Evolutionary conservation across 2,797 vertebrate genomes (phyloP).

Genomic region (Spinibarbus caldwelli): DNA sequence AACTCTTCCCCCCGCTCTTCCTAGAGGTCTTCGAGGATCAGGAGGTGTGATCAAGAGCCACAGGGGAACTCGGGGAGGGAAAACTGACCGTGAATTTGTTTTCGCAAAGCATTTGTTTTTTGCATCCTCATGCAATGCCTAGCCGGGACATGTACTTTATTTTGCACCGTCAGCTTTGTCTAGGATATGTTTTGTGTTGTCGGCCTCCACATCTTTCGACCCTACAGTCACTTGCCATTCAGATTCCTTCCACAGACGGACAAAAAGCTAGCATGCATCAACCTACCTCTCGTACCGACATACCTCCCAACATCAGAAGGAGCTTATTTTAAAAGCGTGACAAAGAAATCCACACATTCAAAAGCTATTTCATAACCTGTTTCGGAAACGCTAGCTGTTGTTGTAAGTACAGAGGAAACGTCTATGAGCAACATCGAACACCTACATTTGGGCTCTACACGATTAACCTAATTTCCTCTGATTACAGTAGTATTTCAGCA

Average conservation of each 20-base stretch:
- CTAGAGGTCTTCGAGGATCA: slow-evolving; percentile 89
- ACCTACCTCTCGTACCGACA: slow-evolving; percentile 49
- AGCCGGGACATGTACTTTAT: slow-evolving; percentile 20
- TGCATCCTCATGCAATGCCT: not conserved
- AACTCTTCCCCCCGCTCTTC: slow-evolving; percentile 88
- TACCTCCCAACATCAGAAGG: slow-evolving; percentile 44
- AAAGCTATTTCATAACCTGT: not conserved
- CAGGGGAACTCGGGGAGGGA: slow-evolving; percentile 45
- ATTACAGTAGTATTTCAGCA: slow-evolving; percentile 9
- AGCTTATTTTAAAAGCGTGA: slow-evolving; percentile 41
- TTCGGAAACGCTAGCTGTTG: slow-evolving; percentile 1
- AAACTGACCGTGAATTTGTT: not conserved
- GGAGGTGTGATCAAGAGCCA: slow-evolving; percentile 79
- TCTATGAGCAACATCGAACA: not conserved
- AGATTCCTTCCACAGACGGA: slow-evolving; percentile 31
- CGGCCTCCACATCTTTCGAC: slow-evolving; percentile 2
- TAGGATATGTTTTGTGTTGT: slow-evolving; percentile 14
- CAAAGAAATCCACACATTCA: not conserved
- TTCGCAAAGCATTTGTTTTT: not conserved
- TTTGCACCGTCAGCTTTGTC: slow-evolving; percentile 22
- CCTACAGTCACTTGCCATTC: slow-evolving; percentile 3
- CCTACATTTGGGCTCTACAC: not conserved
- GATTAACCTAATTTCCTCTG: not conserved
- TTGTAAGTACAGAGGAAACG: not conserved
- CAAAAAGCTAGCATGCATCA: slow-evolving; percentile 40